Conservation (phyloP, 2,797 vertebrate species). For the Enteromius radiatus region DNA sequence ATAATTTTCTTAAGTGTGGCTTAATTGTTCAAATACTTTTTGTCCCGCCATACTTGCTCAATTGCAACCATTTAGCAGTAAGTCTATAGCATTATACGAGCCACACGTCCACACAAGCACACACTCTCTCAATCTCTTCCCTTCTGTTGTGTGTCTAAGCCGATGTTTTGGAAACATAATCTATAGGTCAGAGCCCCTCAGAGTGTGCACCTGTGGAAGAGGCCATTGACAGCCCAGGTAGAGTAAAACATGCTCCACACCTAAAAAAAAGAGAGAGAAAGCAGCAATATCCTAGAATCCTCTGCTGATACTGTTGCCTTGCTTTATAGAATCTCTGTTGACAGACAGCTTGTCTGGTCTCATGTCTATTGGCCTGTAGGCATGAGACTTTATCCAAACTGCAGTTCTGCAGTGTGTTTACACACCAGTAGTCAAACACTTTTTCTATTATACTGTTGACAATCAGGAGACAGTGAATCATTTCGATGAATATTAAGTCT, state of each 20-base stretch:
- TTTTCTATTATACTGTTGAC: slow-evolving; percentile 22
- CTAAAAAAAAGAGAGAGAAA: slow-evolving; percentile 2
- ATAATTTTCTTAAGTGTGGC: neutral
- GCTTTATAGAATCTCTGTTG: slow-evolving; percentile 14
- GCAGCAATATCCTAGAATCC: slow-evolving; percentile 56
- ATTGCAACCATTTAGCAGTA: slow-evolving; percentile 31
- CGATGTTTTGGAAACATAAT: slow-evolving; percentile 76
- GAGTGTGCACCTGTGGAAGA: slow-evolving; percentile 72
- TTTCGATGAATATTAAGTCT: neutral
- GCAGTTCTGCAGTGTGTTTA: neutral
- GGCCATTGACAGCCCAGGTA: slow-evolving; percentile 45
- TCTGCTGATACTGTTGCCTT: neutral
- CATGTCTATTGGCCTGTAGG: slow-evolving; percentile 22
- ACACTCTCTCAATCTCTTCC: slow-evolving; percentile 42
- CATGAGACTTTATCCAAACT: slow-evolving; percentile 32
- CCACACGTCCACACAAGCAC: slow-evolving; percentile 34
- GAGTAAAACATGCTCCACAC: slow-evolving; percentile 17
- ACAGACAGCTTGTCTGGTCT: slow-evolving; percentile 25
- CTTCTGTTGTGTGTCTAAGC: slow-evolving; percentile 62
- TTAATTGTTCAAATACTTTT: neutral
- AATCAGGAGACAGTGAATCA: slow-evolving; percentile 13
- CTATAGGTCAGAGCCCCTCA: slow-evolving; percentile 65
- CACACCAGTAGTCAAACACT: slow-evolving; percentile 9
- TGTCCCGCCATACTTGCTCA: neutral
- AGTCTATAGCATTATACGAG: slow-evolving; percentile 31